Conservation (phyloP, 2,888 invertebrate species). For the Chloromyia formosa region DNA sequence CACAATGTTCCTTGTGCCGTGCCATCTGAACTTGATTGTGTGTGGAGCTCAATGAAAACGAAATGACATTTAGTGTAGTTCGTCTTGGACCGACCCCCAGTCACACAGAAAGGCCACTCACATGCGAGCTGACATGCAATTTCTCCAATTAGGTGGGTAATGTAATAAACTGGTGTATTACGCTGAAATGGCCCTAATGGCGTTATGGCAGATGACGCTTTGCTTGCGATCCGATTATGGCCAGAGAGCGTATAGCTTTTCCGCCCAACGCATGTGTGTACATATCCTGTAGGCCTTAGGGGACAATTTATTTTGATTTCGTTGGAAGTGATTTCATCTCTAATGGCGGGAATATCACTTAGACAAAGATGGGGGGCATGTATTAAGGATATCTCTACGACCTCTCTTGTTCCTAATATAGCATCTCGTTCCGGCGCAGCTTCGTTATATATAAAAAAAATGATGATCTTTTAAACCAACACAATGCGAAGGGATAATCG, state of each 20-base stretch:
- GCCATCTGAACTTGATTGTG: background rate
- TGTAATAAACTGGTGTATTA: slow-evolving; percentile 2
- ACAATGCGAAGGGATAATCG: too few species aligned
- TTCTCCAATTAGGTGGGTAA: slow-evolving; percentile 19
- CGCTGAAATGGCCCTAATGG: slow-evolving; percentile 9
- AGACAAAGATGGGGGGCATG: background rate
- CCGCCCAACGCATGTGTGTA: slow-evolving; percentile 8
- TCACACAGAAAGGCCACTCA: background rate
- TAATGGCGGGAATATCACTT: background rate
- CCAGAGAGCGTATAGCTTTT: background rate
- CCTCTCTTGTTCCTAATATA: background rate
- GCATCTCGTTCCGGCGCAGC: too few species aligned
- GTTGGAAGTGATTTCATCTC: background rate
- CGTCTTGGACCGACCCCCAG: too few species aligned
- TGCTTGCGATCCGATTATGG: slow-evolving; percentile 4
- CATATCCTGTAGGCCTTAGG: slow-evolving; percentile 5
- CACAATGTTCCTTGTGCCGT: background rate
- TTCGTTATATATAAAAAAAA: too few species aligned
- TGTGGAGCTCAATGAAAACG: background rate
- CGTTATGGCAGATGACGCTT: background rate
- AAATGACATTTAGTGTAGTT: background rate
- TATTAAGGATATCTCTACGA: background rate
- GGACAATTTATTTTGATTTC: slow-evolving; percentile 30
- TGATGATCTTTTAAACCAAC: too few species aligned
- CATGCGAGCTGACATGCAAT: slow-evolving; percentile 8